Base-by-base conservation (phyloP, 2,888 invertebrate species). In the Antheraea yamamai region DNA sequence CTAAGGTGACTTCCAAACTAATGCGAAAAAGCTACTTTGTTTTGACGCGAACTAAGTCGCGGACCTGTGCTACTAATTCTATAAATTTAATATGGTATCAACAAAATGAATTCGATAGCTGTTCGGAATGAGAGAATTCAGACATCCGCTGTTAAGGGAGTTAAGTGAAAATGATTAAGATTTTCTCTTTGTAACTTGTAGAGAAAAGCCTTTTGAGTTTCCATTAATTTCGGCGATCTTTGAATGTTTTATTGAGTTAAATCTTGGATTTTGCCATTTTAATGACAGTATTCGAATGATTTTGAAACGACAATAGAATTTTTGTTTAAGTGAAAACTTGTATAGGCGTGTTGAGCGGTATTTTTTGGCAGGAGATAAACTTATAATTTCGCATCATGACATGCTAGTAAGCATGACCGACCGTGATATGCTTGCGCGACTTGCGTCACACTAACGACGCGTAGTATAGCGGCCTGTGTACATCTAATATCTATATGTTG, bases 171-270 rank as follows among this genome's bases (percentile, higher is more conserved):
- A 70, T 70, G 20, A 70, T 39, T 70, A 39, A 20, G 70, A 70
- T 70, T 70, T 70, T 39, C 70, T 39, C 70, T 39, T 70, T 39
- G 70, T 70, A 10, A 70, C n/a, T 10, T 39, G 64, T 30, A 26
- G 30, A n/a, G 39, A 70, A 70, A 35, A 18, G 68, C 68, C 20
- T 70, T 68, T 35, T 39, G 30, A 18, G 39, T 39, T 39, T 70
- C 70, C 20, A 12, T 39, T 39, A 70, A 70, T 70, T 70, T 70
- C 39, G 18, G 39, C 70, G n/a, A 70, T 39, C 39, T 70, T 70
- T 39, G 70, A 70, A 70, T 70, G 70, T 20, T 68, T 68, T 68
- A 70, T 20, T 20, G n/a, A 39, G 10, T 70, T 68, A 39, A 70
- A 70, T 70, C 70, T 39, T 16, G 39, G 39, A 39, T 4, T 4